phyloP scores from a whole-genome alignment of 2,888 invertebrate species.

The Piscicola geometra region DNA sequence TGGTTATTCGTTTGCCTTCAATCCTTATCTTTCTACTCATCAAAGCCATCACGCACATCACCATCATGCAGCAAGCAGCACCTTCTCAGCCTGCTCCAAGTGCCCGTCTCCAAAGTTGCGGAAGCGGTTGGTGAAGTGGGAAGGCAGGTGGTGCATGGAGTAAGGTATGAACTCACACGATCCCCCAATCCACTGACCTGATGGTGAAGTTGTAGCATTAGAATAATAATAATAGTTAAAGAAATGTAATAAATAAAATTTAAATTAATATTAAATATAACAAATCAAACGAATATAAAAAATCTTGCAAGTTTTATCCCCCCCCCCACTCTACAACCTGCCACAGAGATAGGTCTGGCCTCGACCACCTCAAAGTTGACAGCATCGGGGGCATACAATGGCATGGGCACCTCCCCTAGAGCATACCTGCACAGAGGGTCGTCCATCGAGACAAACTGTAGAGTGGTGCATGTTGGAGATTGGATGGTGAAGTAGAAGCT shows the following conservation, averaged over 20 bases:
- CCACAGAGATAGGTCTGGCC: slow-evolving; percentile 39
- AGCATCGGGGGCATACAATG: slow-evolving; percentile 61
- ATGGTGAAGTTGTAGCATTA: neutral
- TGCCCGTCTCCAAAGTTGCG: slow-evolving; percentile 28
- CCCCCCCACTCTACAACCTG: slow-evolving; percentile 34
- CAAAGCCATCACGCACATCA: no score
- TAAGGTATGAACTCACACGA: slow-evolving; percentile 71
- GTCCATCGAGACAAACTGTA: slow-evolving; percentile 54
- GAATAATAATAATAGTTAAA: neutral
- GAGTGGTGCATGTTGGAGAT: no score
- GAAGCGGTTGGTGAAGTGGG: slow-evolving; percentile 6
- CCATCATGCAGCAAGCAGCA: neutral
- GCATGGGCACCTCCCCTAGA: slow-evolving; percentile 44
- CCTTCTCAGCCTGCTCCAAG: slow-evolving; percentile 29
- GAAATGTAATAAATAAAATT: slow-evolving; percentile 13
- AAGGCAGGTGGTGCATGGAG: slow-evolving; percentile 56
- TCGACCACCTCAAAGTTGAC: slow-evolving; percentile 59
- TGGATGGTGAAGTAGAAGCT: no score
- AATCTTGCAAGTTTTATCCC: no score
- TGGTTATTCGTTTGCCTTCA: no score
- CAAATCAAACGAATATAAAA: no score
- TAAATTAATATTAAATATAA: neutral
- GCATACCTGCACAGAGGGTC: slow-evolving; percentile 44
- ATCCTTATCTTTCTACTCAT: no score
- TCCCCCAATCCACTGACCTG: slow-evolving; percentile 63